Percentiles rank a stretch among this genome's conserved stretches.
Conservation (phyloP, 2,797 vertebrate species). For the Muscicapa comitata region DNA sequence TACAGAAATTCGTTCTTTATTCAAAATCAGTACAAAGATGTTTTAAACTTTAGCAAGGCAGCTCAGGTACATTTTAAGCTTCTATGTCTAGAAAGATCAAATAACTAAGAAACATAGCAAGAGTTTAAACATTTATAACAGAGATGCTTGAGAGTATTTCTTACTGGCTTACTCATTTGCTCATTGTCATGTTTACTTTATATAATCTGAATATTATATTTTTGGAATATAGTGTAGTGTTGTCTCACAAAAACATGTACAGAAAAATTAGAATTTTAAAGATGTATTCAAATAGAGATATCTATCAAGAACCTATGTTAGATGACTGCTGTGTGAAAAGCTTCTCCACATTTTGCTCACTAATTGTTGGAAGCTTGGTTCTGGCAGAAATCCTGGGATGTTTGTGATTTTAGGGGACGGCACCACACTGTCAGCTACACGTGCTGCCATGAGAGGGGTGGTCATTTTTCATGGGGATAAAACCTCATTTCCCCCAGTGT, state of each 20-base stretch:
- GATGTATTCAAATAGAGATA: background rate
- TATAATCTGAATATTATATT: background rate
- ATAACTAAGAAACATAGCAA: background rate
- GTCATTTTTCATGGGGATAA: background rate
- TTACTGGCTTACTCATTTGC: background rate
- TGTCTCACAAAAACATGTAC: background rate
- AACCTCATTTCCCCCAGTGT: too few relatives aligned
- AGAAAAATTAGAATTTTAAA: background rate
- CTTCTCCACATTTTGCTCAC: background rate
- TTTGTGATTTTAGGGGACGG: accelerated
- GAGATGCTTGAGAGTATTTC: background rate
- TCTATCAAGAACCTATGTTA: background rate
- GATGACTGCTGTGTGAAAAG: background rate
- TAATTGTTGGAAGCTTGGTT: background rate
- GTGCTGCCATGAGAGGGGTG: accelerated
- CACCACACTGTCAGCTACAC: accelerated
- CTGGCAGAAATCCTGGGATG: accelerated
- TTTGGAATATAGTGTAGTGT: background rate
- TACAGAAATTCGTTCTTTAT: background rate
- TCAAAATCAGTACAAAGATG: background rate
- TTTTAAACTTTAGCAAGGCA: background rate
- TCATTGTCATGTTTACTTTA: background rate
- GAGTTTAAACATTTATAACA: background rate
- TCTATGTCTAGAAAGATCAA: background rate
- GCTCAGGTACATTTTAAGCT: background rate